Conservation (phyloP, 2,888 invertebrate genomes). For the Acanthopleura granulata region DNA sequence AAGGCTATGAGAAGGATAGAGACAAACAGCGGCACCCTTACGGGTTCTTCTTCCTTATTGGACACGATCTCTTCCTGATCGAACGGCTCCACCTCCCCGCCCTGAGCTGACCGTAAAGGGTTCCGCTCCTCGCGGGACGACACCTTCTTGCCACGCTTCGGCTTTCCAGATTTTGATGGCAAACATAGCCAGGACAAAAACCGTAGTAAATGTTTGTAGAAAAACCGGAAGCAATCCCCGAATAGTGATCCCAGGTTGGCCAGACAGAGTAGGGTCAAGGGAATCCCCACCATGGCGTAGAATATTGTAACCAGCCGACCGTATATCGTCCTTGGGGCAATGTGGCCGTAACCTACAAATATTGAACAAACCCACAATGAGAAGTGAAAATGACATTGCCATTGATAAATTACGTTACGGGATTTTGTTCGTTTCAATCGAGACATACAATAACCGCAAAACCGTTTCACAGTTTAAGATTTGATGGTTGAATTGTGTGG, state of each 20-base stretch:
- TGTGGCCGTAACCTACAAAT: conserved; percentile 44
- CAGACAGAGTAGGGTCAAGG: conserved; percentile 40
- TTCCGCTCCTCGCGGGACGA: neutral
- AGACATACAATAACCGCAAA: too few relatives aligned
- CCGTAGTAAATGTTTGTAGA: conserved; percentile 70
- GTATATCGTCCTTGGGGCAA: conserved; percentile 40
- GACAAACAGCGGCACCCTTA: conserved; percentile 83
- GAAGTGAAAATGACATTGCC: too few relatives aligned
- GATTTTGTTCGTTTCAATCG: too few relatives aligned
- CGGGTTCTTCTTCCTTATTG: conserved; percentile 24
- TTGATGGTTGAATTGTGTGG: too few relatives aligned
- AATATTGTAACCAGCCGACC: conserved; percentile 44
- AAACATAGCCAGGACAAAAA: conserved; percentile 29
- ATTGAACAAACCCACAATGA: too few relatives aligned
- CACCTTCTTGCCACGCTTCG: neutral
- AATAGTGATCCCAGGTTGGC: conserved; percentile 44
- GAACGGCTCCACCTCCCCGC: neutral
- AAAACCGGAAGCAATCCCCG: conserved; percentile 66
- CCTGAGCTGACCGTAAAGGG: neutral
- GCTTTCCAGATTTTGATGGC: neutral
- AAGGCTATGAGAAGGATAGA: conserved; percentile 91
- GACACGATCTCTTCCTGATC: neutral
- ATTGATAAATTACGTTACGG: too few relatives aligned
- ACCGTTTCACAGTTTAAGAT: too few relatives aligned
- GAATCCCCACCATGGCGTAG: conserved; percentile 45